Percentiles rank a stretch among this genome's conserved stretches.
phyloP scores from a whole-genome alignment of 2,113 vertebrate genomes.

The Lepisosteus oculatus region DNA sequence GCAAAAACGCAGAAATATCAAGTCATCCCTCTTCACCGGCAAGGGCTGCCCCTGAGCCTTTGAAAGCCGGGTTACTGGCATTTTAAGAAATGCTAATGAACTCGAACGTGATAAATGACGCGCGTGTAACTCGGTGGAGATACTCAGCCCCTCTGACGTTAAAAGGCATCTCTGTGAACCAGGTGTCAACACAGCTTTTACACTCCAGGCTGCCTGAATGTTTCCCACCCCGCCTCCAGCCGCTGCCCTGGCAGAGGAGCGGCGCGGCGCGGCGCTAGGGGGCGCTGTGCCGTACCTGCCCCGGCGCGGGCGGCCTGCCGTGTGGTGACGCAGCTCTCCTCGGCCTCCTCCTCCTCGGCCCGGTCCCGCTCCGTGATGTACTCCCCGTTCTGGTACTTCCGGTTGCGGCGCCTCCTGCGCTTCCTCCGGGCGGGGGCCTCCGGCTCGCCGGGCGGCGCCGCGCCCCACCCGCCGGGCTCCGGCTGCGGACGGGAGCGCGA shows the following conservation, averaged over 20 bases:
- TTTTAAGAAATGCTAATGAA: too few relatives aligned
- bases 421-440: constrained; percentile 73
- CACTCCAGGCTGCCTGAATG: too few relatives aligned
- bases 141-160: too few relatives aligned
- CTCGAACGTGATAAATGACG: too few relatives aligned
- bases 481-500: constrained; percentile 51
- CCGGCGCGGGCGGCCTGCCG: constrained; percentile 66
- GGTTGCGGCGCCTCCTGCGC: constrained; percentile 82
- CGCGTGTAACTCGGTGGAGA: too few relatives aligned
- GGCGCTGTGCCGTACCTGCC: constrained; percentile 47
- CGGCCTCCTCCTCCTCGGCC: constrained; percentile 60
- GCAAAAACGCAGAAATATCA: background rate
- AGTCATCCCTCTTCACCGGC: background rate
- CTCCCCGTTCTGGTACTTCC: constrained; percentile 91
- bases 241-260: too few relatives aligned
- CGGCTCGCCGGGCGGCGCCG: constrained; percentile 37
- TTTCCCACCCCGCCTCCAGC: too few relatives aligned
- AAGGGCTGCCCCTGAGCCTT: too few relatives aligned
- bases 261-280: too few relatives aligned
- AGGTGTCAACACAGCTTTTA: too few relatives aligned
- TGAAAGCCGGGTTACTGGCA: too few relatives aligned
- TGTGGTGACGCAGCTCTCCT: constrained; percentile 46
- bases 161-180: too few relatives aligned
- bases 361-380: constrained; percentile 84
- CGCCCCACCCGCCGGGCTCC: constrained; percentile 35